Evolutionary conservation across 2,797 vertebrate genomes (phyloP).

Genomic region (Chaetophractus vellerosus): DNA sequence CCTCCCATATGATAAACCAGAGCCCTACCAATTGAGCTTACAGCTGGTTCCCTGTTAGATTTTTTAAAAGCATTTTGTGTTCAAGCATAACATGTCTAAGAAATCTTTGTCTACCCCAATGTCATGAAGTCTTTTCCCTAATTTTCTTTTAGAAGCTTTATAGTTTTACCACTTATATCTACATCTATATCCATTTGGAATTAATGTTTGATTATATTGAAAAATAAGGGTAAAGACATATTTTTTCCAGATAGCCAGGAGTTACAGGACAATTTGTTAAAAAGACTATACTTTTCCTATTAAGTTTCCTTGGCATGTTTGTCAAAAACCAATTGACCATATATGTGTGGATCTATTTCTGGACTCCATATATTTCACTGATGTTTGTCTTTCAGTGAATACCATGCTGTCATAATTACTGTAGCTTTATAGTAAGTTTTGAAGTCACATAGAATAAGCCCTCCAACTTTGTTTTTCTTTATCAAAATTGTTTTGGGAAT

Average conservation of each 20-base stretch:
- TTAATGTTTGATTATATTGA: not conserved
- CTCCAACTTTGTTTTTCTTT: not conserved
- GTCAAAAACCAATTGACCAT: not conserved
- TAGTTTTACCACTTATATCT: not conserved
- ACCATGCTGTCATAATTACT: not conserved
- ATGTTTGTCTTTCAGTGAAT: not conserved
- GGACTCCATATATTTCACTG: not conserved
- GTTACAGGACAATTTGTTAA: conserved; percentile 19
- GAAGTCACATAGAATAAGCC: not conserved
- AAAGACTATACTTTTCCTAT: not conserved
- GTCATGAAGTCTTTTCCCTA: not conserved
- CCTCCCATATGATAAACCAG: too few species aligned
- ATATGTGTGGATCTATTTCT: not conserved
- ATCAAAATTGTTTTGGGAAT: not conserved
- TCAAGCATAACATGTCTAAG: not conserved
- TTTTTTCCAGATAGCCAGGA: not conserved
- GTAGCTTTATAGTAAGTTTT: not conserved
- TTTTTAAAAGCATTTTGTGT: not conserved
- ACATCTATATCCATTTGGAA: not conserved
- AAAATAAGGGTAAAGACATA: not conserved
- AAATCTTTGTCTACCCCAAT: not conserved
- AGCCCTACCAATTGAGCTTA: too few species aligned
- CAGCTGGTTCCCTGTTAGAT: too few species aligned
- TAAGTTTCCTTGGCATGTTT: conserved; percentile 11
- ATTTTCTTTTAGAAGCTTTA: not conserved